phyloP scores from a whole-genome alignment of 2,113 vertebrate genomes.

The Sturnus vulgaris region DNA sequence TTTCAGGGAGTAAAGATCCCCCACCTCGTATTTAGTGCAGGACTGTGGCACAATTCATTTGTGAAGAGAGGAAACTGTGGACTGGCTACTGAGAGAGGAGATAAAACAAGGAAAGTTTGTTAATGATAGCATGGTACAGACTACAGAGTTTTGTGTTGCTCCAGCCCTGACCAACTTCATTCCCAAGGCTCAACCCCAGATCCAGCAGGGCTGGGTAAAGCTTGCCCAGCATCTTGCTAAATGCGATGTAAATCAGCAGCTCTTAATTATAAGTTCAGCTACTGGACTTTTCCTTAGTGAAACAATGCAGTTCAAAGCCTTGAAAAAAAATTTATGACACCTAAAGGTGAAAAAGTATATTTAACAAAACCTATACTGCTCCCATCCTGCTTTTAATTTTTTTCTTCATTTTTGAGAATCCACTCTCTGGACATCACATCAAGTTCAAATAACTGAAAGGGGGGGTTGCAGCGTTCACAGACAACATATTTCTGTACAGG shows the following conservation, averaged over 20 bases:
- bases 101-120: neutral
- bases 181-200: neutral
- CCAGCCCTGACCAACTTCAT: neutral
- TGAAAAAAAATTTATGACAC: neutral
- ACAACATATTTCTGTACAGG: neutral
- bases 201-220: neutral
- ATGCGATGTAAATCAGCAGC: neutral
- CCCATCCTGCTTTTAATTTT: fast-evolving
- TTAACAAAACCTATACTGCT: neutral
- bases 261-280: neutral
- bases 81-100: neutral
- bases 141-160: neutral
- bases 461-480: neutral
- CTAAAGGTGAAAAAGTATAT: neutral
- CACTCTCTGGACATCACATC: neutral
- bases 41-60: neutral
- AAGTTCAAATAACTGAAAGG: neutral
- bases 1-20: constrained; percentile 2
- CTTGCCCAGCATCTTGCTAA: neutral
- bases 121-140: neutral
- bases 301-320: neutral
- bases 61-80: neutral
- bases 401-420: neutral
- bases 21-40: neutral
- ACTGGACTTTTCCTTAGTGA: neutral